Conservation (phyloP, 2,797 vertebrate species). For the Carcharodon carcharias region DNA sequence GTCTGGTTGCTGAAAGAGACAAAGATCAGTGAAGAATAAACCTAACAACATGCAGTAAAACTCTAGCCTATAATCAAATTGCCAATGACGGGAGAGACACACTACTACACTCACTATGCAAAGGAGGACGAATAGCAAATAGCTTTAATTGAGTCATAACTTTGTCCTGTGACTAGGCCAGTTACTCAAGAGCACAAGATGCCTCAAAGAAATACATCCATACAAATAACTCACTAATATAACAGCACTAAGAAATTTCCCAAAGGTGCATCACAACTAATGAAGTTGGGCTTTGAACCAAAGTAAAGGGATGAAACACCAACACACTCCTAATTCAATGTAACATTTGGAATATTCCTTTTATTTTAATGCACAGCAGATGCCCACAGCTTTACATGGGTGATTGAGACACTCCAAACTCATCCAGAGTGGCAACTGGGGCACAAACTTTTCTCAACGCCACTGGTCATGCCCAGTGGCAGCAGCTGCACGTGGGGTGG, state of each 20-base stretch:
- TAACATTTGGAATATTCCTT: background rate
- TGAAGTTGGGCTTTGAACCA: background rate
- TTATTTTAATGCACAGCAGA: background rate
- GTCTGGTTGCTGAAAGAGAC: conserved; percentile 67
- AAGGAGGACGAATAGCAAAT: background rate
- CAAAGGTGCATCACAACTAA: background rate
- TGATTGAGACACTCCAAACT: too few relatives aligned
- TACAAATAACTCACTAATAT: background rate
- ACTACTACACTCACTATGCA: background rate
- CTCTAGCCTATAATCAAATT: background rate
- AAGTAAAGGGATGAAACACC: background rate
- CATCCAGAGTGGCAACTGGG: too few relatives aligned
- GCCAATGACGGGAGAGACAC: background rate
- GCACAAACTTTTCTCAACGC: background rate
- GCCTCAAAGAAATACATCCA: background rate
- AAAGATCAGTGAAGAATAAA: too few relatives aligned
- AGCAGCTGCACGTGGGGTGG: too few relatives aligned
- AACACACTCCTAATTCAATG: background rate
- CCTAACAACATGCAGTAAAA: background rate
- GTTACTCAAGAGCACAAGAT: background rate
- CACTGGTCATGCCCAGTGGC: too few relatives aligned
- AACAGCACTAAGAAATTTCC: background rate
- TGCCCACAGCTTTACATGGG: too few relatives aligned
- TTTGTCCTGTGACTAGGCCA: background rate
- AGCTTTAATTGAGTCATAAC: background rate